Evolutionary conservation across 2,113 vertebrate genomes (phyloP).

Genomic region (Oxyura jamaicensis): DNA sequence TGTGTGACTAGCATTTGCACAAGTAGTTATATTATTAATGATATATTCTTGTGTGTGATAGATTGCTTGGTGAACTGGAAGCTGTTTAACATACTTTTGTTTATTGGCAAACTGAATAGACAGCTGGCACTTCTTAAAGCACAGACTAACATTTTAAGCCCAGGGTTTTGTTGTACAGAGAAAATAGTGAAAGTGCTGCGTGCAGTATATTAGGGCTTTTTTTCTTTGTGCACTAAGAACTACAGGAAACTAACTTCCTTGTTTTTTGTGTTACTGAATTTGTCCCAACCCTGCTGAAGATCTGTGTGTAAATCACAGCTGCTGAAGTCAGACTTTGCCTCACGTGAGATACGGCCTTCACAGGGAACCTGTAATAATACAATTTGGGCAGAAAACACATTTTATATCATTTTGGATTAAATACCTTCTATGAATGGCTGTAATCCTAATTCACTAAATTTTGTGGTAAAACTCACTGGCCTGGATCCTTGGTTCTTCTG

Average conservation of each 20-base stretch:
- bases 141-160: neutral
- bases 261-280: neutral
- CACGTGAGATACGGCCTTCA: neutral
- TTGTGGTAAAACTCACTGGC: neutral
- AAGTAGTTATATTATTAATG: neutral
- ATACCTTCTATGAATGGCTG: neutral
- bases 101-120: neutral
- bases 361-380: neutral
- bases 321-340: conserved; percentile 3
- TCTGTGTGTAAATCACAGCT: neutral
- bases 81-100: neutral
- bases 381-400: neutral
- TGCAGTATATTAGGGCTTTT: neutral
- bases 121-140: neutral
- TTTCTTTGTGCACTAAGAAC: neutral
- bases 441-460: conserved; percentile 8
- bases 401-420: conserved; percentile 1
- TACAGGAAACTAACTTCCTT: neutral
- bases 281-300: neutral
- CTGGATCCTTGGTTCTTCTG: neutral
- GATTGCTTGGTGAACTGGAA: neutral
- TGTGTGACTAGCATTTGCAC: neutral
- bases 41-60: neutral
- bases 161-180: neutral
- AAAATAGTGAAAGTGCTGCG: neutral